These are phyloP conservation scores for Julus scanicus DNA, from an alignment of 2,888 invertebrate genomes.

Conservation along the genomic window DNA sequence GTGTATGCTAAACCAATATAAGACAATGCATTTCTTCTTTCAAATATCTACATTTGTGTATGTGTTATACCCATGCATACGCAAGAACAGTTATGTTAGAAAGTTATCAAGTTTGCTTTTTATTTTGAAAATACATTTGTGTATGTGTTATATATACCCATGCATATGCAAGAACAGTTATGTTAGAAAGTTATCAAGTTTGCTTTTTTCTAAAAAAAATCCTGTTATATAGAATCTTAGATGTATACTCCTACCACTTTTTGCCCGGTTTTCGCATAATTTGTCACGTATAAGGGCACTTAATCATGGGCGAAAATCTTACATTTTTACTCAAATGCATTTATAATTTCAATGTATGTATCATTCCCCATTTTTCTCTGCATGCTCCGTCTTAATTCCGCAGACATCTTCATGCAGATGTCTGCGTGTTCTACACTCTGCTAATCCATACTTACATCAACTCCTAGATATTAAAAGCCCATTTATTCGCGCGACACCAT, in stretches of 20 bases:
- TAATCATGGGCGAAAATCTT: background rate
- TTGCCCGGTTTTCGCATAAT: background rate
- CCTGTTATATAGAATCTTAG: background rate
- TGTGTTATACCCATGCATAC: too few species aligned
- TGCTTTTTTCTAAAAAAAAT: background rate
- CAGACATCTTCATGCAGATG: conserved; percentile 44
- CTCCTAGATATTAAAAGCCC: conserved; percentile 37
- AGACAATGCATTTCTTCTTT: too few species aligned
- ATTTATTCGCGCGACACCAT: conserved; percentile 28
- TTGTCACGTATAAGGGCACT: background rate
- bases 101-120: background rate
- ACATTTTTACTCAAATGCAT: conserved; percentile 28
- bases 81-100: too few species aligned
- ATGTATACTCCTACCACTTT: background rate
- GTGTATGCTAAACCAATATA: too few species aligned
- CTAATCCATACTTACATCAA: conserved; percentile 47
- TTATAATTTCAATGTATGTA: conserved; percentile 16
- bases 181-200: background rate
- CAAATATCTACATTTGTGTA: too few species aligned
- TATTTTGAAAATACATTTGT: too few species aligned
- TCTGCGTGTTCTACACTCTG: background rate
- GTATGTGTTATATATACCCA: too few species aligned
- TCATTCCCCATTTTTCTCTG: background rate
- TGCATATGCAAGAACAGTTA: too few species aligned
- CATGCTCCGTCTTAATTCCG: conserved; percentile 1